Base-by-base conservation (phyloP, 1,140 invertebrate species). In the Hydropsyche tenuis region DNA sequence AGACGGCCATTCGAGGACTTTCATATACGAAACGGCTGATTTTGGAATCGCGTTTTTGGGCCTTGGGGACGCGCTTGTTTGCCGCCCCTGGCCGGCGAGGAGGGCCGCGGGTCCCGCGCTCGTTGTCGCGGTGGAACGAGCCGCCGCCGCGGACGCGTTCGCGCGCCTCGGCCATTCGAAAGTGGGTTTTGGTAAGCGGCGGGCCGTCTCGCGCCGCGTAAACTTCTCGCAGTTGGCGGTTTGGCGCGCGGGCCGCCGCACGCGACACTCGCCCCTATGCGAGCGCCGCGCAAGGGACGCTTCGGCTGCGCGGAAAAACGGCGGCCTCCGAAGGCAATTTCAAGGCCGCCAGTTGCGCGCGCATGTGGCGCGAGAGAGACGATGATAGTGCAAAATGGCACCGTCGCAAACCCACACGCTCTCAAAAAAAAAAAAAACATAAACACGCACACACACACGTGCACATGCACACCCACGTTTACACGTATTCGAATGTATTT, bases 1-100 rank as follows among this genome's bases (percentile, higher is more conserved):
- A 86, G 84, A 83, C 84, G 85, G 83, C 69, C 83, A 85, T 81
- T 83, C 85, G 85, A 85, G 85, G 83, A 85, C 85, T 85, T 85
- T 85, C 82, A 73, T 81, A 83, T 83, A n/a, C 53, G 64, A 74
- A 65, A 69, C 60, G 56, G 63, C 48, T 72, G 72, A 76, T 73
- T 73, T 77, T 77, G 16, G 72, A 74, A 43, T n/a, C 9, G n/a
- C 37, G 14, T 7, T 25, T 18, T 70, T 51, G 62, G 4, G 23
- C 48, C n/a, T 42, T 25, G 51, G 48, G 1, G 66, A n/a, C 30
- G 30, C 30, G 30, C 30, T 3, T 4, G 30, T 37, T 37, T 37
- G 48, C 6, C 27, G 25, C 51, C 6, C 14, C 22, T 11, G 45
- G 16, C 30, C 12, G 12, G 16, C 4, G 16, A 2, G 4, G 18